Evolutionary conservation across 2,888 invertebrate species (phyloP), one percentile per base, ranked within the genome.

Genomic region (Xylophagus ater): DNA sequence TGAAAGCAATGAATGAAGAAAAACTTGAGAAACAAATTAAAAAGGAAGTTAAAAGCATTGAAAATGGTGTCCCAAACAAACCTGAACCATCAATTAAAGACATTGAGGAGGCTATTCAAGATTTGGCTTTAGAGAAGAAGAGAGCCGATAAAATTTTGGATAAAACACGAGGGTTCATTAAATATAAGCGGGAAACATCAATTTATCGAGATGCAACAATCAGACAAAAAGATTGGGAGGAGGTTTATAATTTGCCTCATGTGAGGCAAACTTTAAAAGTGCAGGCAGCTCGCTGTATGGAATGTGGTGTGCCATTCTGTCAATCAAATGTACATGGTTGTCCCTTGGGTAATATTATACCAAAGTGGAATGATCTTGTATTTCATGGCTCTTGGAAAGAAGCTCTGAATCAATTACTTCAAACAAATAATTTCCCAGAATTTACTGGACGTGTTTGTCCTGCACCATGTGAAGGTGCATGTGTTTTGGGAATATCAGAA

Each of bases 351-450:
- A 98, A 98, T 65, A 92, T 98, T 51, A 93, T 98, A 49, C 98
- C 98, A 37, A 94, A 94, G 68, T 98, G 96, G 94, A 98, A 98
- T 66, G 90, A 96, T 58, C 76, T 98, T 14, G 75, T 98, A n/a
- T 97, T 85, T 71, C 76, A 84, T 56, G 82, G 80, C 34, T 85
- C 93, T 57, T 98, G 97, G 97, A 75, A 78, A 47, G 89, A 93
- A 62, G 98, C 98, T 13, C 69, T 97, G 5, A 75, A 81, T 42
- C 93, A 94, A 51, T 71, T 98, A 38, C 65, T 93, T 50, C 97
- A 98, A 68, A 98, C 98, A 1, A 98, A 98, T 59, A 98, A 98
- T 65, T 98, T 98, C 70, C 97, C 98, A n/a, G 90, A 90, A 64
- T 90, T 90, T 62, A 90, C 90, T 19, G 93, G 93, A 0, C 74